These are phyloP conservation scores for Drosophila ercepeae DNA, from an alignment of 1,140 invertebrate species.

Conservation along the genomic window DNA sequence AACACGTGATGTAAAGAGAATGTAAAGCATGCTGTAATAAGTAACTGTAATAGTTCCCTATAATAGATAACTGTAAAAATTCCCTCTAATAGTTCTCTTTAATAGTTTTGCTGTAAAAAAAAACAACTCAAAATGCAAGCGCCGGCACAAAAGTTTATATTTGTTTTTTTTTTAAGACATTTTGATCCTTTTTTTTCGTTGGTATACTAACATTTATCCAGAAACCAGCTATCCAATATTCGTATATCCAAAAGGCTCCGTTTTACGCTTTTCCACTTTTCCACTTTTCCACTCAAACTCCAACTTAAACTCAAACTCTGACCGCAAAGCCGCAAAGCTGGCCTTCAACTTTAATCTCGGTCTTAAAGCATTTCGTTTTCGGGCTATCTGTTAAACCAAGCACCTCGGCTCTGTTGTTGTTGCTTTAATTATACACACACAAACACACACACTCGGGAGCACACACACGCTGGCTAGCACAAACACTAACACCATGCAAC, in stretches of 20 bases:
- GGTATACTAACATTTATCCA: constrained; percentile 76
- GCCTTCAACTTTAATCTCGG: constrained; percentile 43
- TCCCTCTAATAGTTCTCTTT: too few relatives aligned
- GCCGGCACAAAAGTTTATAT: constrained; percentile 20
- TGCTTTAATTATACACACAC: constrained; percentile 54
- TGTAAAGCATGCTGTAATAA: constrained; percentile 76
- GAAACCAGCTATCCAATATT: constrained; percentile 50
- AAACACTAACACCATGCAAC: constrained; percentile 42
- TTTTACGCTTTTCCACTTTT: constrained; percentile 21
- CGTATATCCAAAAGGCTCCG: constrained; percentile 30
- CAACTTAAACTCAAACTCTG: not conserved
- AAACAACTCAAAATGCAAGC: constrained; percentile 53
- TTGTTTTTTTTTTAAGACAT: too few relatives aligned
- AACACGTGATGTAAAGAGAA: constrained; percentile 75
- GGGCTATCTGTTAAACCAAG: constrained; percentile 6
- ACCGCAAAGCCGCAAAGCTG: not conserved
- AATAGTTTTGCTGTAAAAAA: too few relatives aligned
- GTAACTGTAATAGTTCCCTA: too few relatives aligned
- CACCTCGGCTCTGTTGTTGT: constrained; percentile 18
- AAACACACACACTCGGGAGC: constrained; percentile 18
- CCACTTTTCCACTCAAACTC: constrained; percentile 14
- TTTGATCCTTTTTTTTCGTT: constrained; percentile 39
- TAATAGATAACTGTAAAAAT: too few relatives aligned
- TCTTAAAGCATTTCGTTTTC: constrained; percentile 42
- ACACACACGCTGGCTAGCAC: constrained; percentile 31